Conservation (phyloP, 1,140 invertebrate species). For the Spodoptera frugiperda region DNA sequence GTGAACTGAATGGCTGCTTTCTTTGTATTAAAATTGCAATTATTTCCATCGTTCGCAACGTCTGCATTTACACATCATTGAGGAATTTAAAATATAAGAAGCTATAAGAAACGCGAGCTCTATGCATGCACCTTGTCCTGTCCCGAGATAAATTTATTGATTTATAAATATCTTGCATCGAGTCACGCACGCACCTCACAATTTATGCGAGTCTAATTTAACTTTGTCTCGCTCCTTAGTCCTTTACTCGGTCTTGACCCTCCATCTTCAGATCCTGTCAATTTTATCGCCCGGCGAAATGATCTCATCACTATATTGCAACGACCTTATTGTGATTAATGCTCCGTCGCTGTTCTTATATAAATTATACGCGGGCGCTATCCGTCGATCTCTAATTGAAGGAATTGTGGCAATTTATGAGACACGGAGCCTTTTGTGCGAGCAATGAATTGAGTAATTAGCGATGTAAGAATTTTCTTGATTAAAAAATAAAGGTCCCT, state of each 20-base stretch:
- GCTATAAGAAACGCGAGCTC: not conserved
- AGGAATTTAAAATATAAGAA: not conserved
- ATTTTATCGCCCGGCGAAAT: slow-evolving; percentile 55
- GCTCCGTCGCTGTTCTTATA: slow-evolving; percentile 67
- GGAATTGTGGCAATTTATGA: slow-evolving; percentile 74
- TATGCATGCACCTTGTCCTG: not conserved
- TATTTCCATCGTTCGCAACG: slow-evolving; percentile 13
- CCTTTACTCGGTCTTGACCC: slow-evolving; percentile 35
- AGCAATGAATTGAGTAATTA: slow-evolving; percentile 74
- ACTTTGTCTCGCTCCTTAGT: slow-evolving; percentile 25
- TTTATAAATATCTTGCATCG: slow-evolving; percentile 33
- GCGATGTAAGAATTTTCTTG: slow-evolving; percentile 54
- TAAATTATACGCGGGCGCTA: slow-evolving; percentile 72
- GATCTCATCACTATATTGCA: slow-evolving; percentile 65
- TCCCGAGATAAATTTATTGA: slow-evolving; percentile 36
- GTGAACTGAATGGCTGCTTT: slow-evolving; percentile 25
- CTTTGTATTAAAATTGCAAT: slow-evolving; percentile 41
- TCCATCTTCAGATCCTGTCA: slow-evolving; percentile 42
- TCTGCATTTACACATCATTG: too few species aligned
- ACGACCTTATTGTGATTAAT: slow-evolving; percentile 71
- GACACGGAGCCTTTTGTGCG: slow-evolving; percentile 52
- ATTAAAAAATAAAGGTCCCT: slow-evolving; percentile 62
- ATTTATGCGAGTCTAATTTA: slow-evolving; percentile 32
- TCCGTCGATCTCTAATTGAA: slow-evolving; percentile 76
- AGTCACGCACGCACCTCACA: slow-evolving; percentile 37